These are phyloP conservation scores for Hippotragus niger DNA, from an alignment of 2,113 vertebrate genomes.

Conservation along the genomic window DNA sequence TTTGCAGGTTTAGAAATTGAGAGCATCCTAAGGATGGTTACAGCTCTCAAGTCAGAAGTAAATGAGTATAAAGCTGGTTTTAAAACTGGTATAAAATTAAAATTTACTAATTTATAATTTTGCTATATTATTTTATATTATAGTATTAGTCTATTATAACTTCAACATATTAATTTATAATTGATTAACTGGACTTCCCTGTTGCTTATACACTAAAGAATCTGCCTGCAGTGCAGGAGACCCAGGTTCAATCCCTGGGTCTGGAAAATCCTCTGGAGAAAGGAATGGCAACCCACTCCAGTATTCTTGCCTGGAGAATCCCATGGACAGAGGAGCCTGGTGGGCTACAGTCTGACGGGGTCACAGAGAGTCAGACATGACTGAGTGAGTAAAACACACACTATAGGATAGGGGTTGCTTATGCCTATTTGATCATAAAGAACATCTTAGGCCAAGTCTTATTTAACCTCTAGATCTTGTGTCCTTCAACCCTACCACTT, in stretches of 20 bases:
- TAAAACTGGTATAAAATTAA: neutral
- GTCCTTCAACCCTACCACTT: neutral
- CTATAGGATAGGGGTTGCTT: neutral
- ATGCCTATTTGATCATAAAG: neutral
- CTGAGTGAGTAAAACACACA: neutral
- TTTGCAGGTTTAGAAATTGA: neutral
- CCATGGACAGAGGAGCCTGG: neutral
- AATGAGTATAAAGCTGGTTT: neutral
- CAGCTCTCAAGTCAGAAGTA: neutral
- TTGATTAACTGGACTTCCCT: neutral
- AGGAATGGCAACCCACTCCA: neutral
- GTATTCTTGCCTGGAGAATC: neutral
- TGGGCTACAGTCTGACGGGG: neutral
- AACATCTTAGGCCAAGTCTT: neutral
- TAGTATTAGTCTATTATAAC: neutral
- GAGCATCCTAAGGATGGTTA: neutral
- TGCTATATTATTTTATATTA: neutral
- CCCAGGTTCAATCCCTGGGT: accelerated
- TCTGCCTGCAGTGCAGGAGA: neutral
- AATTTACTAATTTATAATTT: neutral
- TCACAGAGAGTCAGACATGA: neutral
- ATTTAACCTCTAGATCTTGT: neutral
- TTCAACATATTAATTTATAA: neutral
- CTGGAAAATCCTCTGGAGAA: neutral
- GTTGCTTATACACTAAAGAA: neutral